Conservation (phyloP, 2,797 vertebrate species). For the Takifugu ocellatus region DNA sequence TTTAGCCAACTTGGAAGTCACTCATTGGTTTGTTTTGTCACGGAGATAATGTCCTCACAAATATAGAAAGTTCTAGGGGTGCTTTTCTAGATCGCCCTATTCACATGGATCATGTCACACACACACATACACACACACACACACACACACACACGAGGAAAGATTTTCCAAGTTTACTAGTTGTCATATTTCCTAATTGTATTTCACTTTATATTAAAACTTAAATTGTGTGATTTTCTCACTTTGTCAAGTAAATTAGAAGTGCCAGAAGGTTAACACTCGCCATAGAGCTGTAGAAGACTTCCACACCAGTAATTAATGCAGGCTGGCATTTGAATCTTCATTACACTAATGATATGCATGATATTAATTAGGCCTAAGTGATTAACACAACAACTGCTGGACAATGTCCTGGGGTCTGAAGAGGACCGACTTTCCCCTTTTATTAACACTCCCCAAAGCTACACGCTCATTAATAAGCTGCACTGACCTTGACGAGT, state of each 20-base stretch:
- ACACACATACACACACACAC: constrained; percentile 1
- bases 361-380: constrained; percentile 77
- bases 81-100: constrained; percentile 45
- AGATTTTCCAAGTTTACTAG: neutral
- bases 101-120: constrained; percentile 39
- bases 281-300: constrained; percentile 47
- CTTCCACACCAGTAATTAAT: constrained; percentile 72
- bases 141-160: constrained; percentile 8
- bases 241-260: constrained; percentile 42
- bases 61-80: constrained; percentile 3
- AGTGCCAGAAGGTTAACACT: constrained; percentile 59
- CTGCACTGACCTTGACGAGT: constrained; percentile 70
- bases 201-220: constrained; percentile 12
- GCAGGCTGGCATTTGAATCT: constrained; percentile 72
- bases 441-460: constrained; percentile 56
- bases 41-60: too few species aligned
- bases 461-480: constrained; percentile 65
- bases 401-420: constrained; percentile 69
- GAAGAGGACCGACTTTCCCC: constrained; percentile 38
- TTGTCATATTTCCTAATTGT: neutral
- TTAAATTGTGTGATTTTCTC: constrained; percentile 8
- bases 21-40: too few species aligned
- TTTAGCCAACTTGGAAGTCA: too few species aligned
- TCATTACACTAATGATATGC: constrained; percentile 79
- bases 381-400: constrained; percentile 78